Evolutionary conservation across 2,888 invertebrate species (phyloP).

Genomic region (Ormyrus rosae): DNA sequence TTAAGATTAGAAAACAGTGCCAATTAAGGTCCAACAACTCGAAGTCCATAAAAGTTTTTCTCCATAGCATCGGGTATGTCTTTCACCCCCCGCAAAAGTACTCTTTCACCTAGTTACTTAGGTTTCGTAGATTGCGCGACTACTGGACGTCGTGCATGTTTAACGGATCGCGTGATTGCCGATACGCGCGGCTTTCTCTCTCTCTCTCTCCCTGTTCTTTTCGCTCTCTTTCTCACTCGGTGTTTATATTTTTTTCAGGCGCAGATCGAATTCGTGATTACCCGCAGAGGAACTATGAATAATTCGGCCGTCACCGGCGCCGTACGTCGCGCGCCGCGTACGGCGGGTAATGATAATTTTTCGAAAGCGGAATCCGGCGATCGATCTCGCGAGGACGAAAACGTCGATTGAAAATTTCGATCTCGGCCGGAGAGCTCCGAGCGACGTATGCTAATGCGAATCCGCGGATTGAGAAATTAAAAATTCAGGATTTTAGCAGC

Average conservation of each 20-base stretch:
- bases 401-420: no score
- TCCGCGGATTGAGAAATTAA: no score
- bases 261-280: constrained; percentile 30
- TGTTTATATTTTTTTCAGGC: constrained; percentile 16
- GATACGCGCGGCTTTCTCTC: constrained; percentile 10
- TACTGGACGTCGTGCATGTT: constrained; percentile 22
- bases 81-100: constrained; percentile 1
- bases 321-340: no score
- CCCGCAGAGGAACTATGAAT: neutral
- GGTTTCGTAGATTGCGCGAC: constrained; percentile 10
- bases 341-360: no score
- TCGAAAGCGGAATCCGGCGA: no score
- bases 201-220: neutral
- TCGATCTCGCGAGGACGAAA: neutral
- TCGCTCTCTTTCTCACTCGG: neutral
- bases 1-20: no score
- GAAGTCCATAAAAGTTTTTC: no score
- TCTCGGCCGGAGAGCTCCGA: no score
- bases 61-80: neutral
- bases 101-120: constrained; percentile 24
- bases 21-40: no score
- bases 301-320: neutral
- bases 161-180: constrained; percentile 48
- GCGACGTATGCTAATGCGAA: neutral
- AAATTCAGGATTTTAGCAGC: no score